A percentile compares a stretch with the other conserved stretches of the same genome.
Conservation (phyloP, 2,113 vertebrate species). For the Xiphophorus couchianus region DNA sequence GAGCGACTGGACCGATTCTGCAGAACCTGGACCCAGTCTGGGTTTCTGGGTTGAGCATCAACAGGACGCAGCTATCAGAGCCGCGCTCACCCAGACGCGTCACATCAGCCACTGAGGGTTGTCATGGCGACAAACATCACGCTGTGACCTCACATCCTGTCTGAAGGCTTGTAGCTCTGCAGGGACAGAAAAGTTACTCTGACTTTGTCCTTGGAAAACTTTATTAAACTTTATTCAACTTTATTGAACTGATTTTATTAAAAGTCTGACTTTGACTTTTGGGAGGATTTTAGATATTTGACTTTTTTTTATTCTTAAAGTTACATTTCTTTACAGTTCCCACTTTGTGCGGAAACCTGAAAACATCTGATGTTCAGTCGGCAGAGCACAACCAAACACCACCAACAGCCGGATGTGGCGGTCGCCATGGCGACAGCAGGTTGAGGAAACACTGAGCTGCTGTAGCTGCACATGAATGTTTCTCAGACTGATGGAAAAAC, state of each 20-base stretch:
- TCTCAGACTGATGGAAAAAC: too few species aligned
- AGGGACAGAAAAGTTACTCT: constrained; percentile 35
- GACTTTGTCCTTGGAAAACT: constrained; percentile 38
- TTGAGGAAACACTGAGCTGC: too few species aligned
- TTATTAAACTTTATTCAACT: background rate
- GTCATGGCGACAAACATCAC: constrained; percentile 38
- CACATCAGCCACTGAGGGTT: constrained; percentile 34
- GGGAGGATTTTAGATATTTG: background rate
- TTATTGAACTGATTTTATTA: background rate
- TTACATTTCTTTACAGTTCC: too few species aligned
- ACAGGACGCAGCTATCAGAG: too few species aligned
- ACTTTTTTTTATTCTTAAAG: too few species aligned
- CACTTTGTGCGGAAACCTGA: background rate
- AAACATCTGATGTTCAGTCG: too few species aligned
- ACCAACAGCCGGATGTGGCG: too few species aligned
- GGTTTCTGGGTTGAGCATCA: background rate
- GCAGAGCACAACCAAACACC: too few species aligned
- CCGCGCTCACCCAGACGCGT: background rate
- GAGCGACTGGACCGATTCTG: background rate
- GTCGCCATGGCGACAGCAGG: too few species aligned
- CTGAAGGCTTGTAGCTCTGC: constrained; percentile 21
- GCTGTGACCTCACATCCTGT: constrained; percentile 68
- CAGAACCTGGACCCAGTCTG: background rate
- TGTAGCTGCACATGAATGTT: too few species aligned
- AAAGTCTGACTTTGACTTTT: background rate